Evolutionary conservation across 1,140 invertebrate genomes (phyloP).

Genomic region (Tetramorium simillimum): DNA sequence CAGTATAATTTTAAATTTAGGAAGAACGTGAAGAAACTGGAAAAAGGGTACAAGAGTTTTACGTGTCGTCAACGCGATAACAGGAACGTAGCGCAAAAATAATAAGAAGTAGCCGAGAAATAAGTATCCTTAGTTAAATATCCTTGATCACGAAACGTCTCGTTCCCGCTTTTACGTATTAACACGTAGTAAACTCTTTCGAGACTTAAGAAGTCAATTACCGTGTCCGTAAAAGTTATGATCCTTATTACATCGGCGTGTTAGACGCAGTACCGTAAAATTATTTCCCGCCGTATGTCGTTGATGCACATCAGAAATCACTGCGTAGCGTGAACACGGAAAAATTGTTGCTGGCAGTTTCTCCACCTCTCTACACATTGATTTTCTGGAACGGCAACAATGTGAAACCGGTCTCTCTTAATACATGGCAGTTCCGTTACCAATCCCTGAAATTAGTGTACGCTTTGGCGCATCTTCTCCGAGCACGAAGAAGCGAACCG

Average conservation of each 20-base stretch:
- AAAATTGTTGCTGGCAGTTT: slow-evolving; percentile 56
- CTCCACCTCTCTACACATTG: slow-evolving; percentile 49
- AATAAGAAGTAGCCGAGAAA: background rate
- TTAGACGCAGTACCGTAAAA: slow-evolving; percentile 50
- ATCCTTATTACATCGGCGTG: slow-evolving; percentile 52
- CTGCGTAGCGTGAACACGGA: slow-evolving; percentile 40
- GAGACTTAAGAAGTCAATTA: slow-evolving; percentile 53
- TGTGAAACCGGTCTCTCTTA: slow-evolving; percentile 57
- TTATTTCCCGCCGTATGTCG: slow-evolving; percentile 58
- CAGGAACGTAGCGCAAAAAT: background rate
- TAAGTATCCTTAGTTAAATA: slow-evolving; percentile 11
- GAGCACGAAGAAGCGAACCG: slow-evolving; percentile 45
- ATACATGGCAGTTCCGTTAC: slow-evolving; percentile 49
- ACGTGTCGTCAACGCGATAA: background rate
- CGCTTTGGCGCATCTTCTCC: slow-evolving; percentile 53
- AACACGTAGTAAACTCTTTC: slow-evolving; percentile 18
- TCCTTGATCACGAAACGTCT: background rate
- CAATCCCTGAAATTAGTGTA: slow-evolving; percentile 53
- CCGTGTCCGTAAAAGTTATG: slow-evolving; percentile 43
- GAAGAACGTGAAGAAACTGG: background rate
- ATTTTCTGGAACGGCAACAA: slow-evolving; percentile 58
- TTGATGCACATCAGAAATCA: slow-evolving; percentile 57
- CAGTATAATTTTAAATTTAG: background rate
- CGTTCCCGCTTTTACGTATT: slow-evolving; percentile 28
- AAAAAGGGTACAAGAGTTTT: background rate